Evolutionary conservation across 2,113 vertebrate genomes (phyloP), one percentile per base, ranked within the genome.

Genomic region (Rhea americana): DNA sequence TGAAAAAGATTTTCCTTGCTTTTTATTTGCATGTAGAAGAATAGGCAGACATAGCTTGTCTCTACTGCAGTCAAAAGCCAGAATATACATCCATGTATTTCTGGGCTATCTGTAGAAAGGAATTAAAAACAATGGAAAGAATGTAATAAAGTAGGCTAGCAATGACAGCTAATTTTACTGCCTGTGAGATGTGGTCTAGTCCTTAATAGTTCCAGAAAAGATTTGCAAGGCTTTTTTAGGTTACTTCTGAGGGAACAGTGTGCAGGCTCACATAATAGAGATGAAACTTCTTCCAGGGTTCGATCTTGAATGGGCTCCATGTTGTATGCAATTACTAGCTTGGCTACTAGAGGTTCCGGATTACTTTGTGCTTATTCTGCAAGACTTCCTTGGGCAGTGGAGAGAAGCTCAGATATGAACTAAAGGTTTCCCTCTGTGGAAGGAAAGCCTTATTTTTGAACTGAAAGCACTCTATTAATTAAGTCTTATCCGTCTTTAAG

Each of bases 391-490:
- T 53, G 48, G 53, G 35, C 53, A 66, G 37, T 39, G 13, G 43
- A 58, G 59, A 48, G 53, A 45, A 67, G 59, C 47, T 83, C 35
- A 62, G 61, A 20, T 62, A 43, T 26, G 24, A 10, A 13, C 3
- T 13, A 15, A 59, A 61, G n/a, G 47, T 37, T n/a, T 74, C 55
- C 20, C 30, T 73, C 13, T 22, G 41, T 47, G 22, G 26, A 39
- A 63, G 39, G 21, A 18, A 30, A 68, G 59, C 11, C 32, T 43
- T 43, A 25, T 30, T 63, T 68, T 74, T 28, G 48, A 37, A 9
- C 25, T 0, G 1, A 48, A 75, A 75, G 56, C 15, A 8, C 8
- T 39, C 0, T 56, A 11, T 37, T 17, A 35, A 48, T 78, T 13
- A 8, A 59, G 8, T 30, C 3, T 47, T 14, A 30, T 51, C 56